Percentiles rank a stretch among this genome's conserved stretches.
Evolutionary conservation across 2,888 invertebrate species (phyloP).

Genomic region (Drosophila stalkeri): DNA sequence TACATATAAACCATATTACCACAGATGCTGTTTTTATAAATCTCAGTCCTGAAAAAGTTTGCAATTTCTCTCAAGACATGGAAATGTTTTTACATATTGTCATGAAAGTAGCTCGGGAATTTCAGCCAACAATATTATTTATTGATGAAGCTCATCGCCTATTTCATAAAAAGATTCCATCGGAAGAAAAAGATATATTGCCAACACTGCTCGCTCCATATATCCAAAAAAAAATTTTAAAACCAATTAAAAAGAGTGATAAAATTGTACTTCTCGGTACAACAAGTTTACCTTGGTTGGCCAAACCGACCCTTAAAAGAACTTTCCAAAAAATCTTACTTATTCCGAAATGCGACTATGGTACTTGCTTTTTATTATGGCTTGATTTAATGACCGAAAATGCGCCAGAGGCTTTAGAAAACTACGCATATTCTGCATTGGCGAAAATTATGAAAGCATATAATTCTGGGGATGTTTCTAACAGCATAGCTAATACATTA

Average conservation of each 20-base stretch:
- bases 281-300: conserved; percentile 86
- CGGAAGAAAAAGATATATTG: conserved; percentile 83
- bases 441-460: conserved; percentile 81
- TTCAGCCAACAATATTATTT: conserved; percentile 88
- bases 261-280: conserved; percentile 86
- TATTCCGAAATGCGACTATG: conserved; percentile 83
- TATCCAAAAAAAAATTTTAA: conserved; percentile 86
- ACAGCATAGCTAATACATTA: conserved; percentile 72
- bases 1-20: neutral
- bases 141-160: conserved; percentile 87
- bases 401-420: conserved; percentile 63
- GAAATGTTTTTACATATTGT: conserved; percentile 88
- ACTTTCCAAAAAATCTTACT: conserved; percentile 81
- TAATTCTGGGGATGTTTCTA: conserved; percentile 83
- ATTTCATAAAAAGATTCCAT: conserved; percentile 86
- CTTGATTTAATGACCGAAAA: conserved; percentile 73
- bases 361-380: conserved; percentile 81
- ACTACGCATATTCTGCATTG: conserved; percentile 74
- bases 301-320: conserved; percentile 75
- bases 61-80: conserved; percentile 87
- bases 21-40: conserved; percentile 88
- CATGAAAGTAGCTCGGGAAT: conserved; percentile 87
- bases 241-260: conserved; percentile 86
- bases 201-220: conserved; percentile 86
- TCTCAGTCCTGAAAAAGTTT: conserved; percentile 88